Evolutionary conservation across 2,797 vertebrate genomes (phyloP), one percentile per base, ranked within the genome.

Genomic region (Myotis daubentonii): DNA sequence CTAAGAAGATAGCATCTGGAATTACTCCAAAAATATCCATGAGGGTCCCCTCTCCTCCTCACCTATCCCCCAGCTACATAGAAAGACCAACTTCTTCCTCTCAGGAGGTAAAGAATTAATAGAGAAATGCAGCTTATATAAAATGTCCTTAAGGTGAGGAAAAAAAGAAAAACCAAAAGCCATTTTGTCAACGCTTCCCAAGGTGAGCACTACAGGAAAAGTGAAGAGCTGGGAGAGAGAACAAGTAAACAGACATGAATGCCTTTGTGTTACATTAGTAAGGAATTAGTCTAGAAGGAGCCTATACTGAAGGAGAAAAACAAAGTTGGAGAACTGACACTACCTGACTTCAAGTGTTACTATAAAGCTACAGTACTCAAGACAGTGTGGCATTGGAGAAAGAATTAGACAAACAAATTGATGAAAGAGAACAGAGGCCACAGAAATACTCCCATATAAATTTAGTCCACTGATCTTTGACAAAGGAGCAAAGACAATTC

Each of bases 11-110:
- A 47, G 13, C 8, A 5, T 15, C 8, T 0, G 0, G 17, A 60
- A 19, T n/a, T n/a, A 87, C 49, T 82, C 28, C 11, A 38, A n/a
- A 94, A 65, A 36, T 0, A 0, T 49, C 36, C 23, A 78, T 38
- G 2, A 93, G 8, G 0, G 0, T n/a, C 22, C 51, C 11, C 5
- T 25, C 30, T 4, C 1, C 8, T 65, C 66, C 5, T 41, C 23
- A 0, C 23, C 13, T 15, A 44, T 15, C 38, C 23, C 10, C 15
- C 19, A 82, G 30, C 19, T 53, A 79, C 8, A 16, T 16, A 80
- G 79, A 60, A 94, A 95, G 70, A 87, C 8, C 9, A 36, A 49
- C 23, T 81, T 92, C n/a, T 57, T 96, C 41, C 23, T 62, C 30
- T 70, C 16, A 57, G 41, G 49, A 89, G 28, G 72, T 25, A 85